These are phyloP conservation scores for Taxidea taxus DNA, from an alignment of 2,113 vertebrate genomes.

Conservation along the genomic window DNA sequence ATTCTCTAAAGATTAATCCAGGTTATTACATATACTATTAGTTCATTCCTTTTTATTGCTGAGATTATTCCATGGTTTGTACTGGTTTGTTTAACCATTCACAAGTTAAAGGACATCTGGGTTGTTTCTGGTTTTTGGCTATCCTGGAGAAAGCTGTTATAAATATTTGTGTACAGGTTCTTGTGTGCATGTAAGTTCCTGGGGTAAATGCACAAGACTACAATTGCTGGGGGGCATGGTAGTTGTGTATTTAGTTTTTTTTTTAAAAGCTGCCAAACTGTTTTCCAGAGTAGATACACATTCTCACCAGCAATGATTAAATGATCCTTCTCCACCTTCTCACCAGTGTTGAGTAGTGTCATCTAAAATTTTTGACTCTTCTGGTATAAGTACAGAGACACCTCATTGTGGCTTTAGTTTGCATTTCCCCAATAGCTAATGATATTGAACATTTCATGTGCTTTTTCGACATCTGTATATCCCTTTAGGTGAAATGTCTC, in stretches of 20 bases:
- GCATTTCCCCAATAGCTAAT: constrained; percentile 11
- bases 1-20: constrained; percentile 1
- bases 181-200: background rate
- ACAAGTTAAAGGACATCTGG: background rate
- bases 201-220: background rate
- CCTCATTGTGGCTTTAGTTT: background rate
- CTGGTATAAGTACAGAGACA: background rate
- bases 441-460: background rate
- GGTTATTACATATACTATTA: background rate
- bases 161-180: background rate
- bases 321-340: background rate
- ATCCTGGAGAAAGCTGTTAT: background rate
- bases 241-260: background rate
- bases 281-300: background rate
- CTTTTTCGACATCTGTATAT: background rate
- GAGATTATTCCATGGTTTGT: background rate
- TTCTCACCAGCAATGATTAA: background rate
- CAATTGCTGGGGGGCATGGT: background rate
- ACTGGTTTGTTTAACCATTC: background rate
- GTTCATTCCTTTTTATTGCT: background rate
- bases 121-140: too few relatives aligned
- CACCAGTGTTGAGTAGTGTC: background rate
- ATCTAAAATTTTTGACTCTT: background rate
- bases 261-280: background rate
- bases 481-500: background rate